Percentiles rank a stretch among this genome's conserved stretches.
Conservation (phyloP, 2,797 vertebrate genomes). For the Lycodopsis pacificus region DNA sequence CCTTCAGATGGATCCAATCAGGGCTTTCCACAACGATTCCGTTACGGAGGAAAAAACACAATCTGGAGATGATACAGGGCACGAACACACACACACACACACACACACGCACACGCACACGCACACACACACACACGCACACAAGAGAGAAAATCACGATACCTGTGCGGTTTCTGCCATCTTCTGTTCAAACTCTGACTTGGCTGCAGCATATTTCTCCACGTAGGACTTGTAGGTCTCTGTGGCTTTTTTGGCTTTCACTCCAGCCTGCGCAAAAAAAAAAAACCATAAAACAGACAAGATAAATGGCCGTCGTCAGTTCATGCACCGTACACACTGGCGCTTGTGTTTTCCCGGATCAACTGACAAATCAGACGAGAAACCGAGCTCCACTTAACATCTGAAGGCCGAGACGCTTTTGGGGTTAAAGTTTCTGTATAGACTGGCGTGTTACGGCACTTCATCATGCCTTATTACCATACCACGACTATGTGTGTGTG, state of each 20-base stretch:
- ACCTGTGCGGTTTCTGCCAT: slow-evolving; percentile 98
- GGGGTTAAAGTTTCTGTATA: slow-evolving; percentile 42
- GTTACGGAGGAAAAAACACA: slow-evolving; percentile 75
- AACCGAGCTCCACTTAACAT: slow-evolving; percentile 25
- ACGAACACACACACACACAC: slow-evolving; percentile 34
- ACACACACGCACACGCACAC: slow-evolving; percentile 36
- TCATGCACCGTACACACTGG: slow-evolving; percentile 33
- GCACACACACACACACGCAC: neutral
- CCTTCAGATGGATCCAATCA: slow-evolving; percentile 80
- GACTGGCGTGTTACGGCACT: slow-evolving; percentile 36
- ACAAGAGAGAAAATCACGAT: slow-evolving; percentile 7
- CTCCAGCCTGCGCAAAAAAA: slow-evolving; percentile 85
- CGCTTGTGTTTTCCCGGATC: slow-evolving; percentile 40
- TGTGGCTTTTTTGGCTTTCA: slow-evolving; percentile 98
- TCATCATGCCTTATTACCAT: slow-evolving; percentile 58
- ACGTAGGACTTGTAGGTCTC: slow-evolving; percentile 94
- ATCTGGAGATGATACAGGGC: slow-evolving; percentile 74
- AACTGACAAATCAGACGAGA: slow-evolving; percentile 19
- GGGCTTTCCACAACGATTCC: slow-evolving; percentile 67
- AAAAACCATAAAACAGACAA: slow-evolving; percentile 35
- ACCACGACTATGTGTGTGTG: slow-evolving; percentile 44
- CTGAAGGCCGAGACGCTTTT: slow-evolving; percentile 27
- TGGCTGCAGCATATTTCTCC: slow-evolving; percentile 94
- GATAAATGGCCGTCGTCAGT: slow-evolving; percentile 35
- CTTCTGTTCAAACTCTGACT: slow-evolving; percentile 97